These are phyloP conservation scores for Leucosticte australis DNA, from an alignment of 2,113 vertebrate genomes.

Conservation along the genomic window DNA sequence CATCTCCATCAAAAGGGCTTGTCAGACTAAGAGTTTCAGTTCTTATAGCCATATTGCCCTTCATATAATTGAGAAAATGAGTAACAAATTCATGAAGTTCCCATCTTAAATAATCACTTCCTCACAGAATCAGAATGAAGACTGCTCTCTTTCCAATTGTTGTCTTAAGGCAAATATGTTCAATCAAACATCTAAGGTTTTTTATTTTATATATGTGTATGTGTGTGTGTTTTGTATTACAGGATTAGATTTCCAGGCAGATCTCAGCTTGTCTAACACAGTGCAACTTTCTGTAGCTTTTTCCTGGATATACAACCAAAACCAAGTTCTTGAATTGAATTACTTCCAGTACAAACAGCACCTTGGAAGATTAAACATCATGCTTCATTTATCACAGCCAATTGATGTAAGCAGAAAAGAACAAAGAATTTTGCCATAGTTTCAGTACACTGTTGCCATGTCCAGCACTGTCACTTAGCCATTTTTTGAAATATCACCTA, in stretches of 20 bases:
- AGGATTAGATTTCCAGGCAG: background rate
- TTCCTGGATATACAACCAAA: background rate
- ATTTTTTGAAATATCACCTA: background rate
- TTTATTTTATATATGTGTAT: background rate
- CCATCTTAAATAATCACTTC: background rate
- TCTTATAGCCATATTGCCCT: background rate
- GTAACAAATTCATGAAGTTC: background rate
- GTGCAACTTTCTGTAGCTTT: background rate
- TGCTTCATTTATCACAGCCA: background rate
- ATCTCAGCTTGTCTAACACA: background rate
- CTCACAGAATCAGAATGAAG: background rate
- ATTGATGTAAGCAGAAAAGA: background rate
- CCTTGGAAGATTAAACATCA: background rate
- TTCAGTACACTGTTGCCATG: background rate
- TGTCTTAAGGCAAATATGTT: background rate
- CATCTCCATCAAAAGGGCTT: background rate
- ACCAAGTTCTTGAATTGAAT: background rate
- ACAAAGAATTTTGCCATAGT: background rate
- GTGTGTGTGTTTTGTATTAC: background rate
- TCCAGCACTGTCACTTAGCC: background rate
- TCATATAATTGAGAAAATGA: background rate
- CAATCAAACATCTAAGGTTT: background rate
- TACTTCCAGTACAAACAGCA: background rate
- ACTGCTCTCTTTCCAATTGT: background rate
- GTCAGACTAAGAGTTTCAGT: background rate